Conservation (phyloP, 53 echinoderm and acorn worm species). For the Actinopyga echinites region DNA sequence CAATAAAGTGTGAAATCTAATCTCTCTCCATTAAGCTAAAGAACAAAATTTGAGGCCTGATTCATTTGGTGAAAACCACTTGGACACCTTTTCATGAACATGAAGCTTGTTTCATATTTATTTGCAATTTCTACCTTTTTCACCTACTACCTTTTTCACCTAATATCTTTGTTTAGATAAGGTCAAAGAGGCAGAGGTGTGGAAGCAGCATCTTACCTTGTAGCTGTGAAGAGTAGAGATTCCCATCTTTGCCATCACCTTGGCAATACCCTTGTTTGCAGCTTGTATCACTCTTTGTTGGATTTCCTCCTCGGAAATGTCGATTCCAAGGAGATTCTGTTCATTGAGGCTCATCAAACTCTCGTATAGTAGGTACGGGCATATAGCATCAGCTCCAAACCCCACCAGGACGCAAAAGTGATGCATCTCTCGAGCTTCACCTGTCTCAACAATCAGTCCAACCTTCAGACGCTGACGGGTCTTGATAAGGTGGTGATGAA, state of each 20-base stretch:
- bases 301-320: slow-evolving; percentile 62
- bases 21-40: too few species aligned
- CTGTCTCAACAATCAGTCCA: slow-evolving; percentile 89
- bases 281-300: slow-evolving; percentile 67
- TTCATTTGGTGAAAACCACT: too few species aligned
- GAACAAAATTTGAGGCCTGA: too few species aligned
- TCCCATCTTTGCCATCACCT: slow-evolving; percentile 99
- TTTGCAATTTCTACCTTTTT: too few species aligned
- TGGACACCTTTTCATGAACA: too few species aligned
- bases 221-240: slow-evolving; percentile 97
- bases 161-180: too few species aligned
- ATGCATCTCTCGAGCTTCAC: slow-evolving; percentile 96
- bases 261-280: slow-evolving; percentile 81
- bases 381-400: slow-evolving; percentile 97
- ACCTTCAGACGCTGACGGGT: slow-evolving; percentile 85
- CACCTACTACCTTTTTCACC: too few species aligned
- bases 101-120: too few species aligned
- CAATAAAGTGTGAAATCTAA: too few species aligned
- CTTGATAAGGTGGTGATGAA: slow-evolving; percentile 95
- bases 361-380: slow-evolving; percentile 96
- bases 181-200: too few species aligned
- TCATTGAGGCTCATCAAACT: slow-evolving; percentile 80
- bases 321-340: slow-evolving; percentile 76
- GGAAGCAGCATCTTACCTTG: slow-evolving; percentile 77
- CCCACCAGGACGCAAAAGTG: slow-evolving; percentile 92